Base-by-base conservation (phyloP, 2,888 invertebrate genomes). In the Oligia strigilis region DNA sequence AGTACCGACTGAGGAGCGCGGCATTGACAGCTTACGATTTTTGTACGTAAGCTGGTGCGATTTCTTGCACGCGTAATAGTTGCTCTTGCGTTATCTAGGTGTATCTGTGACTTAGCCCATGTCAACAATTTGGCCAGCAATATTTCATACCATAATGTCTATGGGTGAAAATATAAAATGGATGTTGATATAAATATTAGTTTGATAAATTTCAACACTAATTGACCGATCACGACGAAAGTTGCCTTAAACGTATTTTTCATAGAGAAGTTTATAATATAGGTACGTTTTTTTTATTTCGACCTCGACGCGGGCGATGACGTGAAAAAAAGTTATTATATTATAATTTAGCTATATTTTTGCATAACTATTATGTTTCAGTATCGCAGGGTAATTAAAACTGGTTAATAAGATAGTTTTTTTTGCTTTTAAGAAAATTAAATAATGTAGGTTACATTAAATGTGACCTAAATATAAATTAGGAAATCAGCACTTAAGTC, bases 401-500 rank as follows among this genome's bases (percentile, higher is more conserved):
- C 11, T 58, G 58, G 23, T 58, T 58, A n/a, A 17, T 36, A 70
- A n/a, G 19, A 19, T 5, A 36, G 2, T 49, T 4, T 71, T 43
- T 43, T 67, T n/a, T 36, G 3, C 11, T 40, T n/a, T 52, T 23
- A 23, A 11, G 17, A 43, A 4, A 29, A 74, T 40, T 5, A n/a
- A 55, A 46, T 29, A n/a, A n/a, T 58, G 9, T 23, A 9, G 4
- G 11, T 60, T n/a, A 60, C 1, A n/a, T 19, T 6, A 29, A 55
- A n/a, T 36, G 23, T 72, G 55, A 84, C 79, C 84, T 52, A 36
- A 72, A 77, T 77, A 66, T 65, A 49, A 82, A 72, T 60, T 17
- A 60, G 29, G 2, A 36, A 49, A 49, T 65, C 52, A 58, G 55
- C 40, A 49, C 73, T 70, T 64, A 62, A 66, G 65, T 72, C 69